Evolutionary conservation across 2,888 invertebrate species (phyloP), one percentile per base, ranked within the genome.

Genomic region (Polia nebulosa): DNA sequence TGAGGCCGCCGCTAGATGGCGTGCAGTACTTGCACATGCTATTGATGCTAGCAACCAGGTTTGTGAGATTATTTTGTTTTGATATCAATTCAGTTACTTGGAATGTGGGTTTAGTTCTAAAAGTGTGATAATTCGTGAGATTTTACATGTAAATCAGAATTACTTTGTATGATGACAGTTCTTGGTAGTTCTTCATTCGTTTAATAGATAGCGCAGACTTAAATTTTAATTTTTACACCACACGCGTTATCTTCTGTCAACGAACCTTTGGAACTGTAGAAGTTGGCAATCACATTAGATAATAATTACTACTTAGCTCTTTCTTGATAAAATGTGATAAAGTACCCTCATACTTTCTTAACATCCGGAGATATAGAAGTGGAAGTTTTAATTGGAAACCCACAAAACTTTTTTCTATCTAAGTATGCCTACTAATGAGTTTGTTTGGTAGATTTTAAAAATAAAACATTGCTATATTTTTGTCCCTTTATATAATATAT

Each of bases 1-100:
- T 5, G 97, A 97, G 72, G 96, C 97, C 0, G 96, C 97, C 79
- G 96, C 96, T 86, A 96, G 97, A 91, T 98, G 98, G 98, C 96
- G 97, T 32, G 97, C 97, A 47, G 97, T 98, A 25, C 96, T 99
- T 68, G 97, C 97, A 7, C 97, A 98, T 85, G 98, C 98, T 59
- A 97, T 98, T 76, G 97, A 97, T 78, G 97, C 97, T 87, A 97
- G 97, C 83, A 97, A 96, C 81, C 96, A 97, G 96, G 97, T 97
- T 82, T 47, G 58, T 72, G 11, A n/a, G 7, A 22, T 34, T 17
- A 27, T 27, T 49, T 13, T 17, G 7, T 1, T 3, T 6, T 55
- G 51, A 27, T 36, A 22, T 44, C 4, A 3, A 0, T 36, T 22
- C 4, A n/a, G 1, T 22, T 17, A 15, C 8, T 22, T 15, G 0